Evolutionary conservation across 1,140 invertebrate genomes (phyloP).

Genomic region (Caenorhabditis brenneri): DNA sequence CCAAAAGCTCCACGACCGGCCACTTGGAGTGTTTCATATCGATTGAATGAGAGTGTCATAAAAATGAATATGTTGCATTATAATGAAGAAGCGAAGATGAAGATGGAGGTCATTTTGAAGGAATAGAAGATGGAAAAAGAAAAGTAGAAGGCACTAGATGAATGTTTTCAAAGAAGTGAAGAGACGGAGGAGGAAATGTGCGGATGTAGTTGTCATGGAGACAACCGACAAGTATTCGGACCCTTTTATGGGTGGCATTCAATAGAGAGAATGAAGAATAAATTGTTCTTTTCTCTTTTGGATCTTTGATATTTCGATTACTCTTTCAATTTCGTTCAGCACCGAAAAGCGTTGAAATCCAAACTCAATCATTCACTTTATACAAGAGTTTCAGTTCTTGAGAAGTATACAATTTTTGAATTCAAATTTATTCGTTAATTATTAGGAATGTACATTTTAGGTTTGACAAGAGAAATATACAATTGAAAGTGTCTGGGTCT

Average conservation of each 20-base stretch:
- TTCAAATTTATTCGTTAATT: neutral
- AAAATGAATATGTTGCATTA: no score
- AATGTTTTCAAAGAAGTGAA: neutral
- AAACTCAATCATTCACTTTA: no score
- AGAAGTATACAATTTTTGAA: no score
- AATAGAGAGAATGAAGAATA: no score
- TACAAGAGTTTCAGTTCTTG: no score
- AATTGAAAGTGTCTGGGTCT: neutral
- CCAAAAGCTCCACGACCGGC: constrained; percentile 42
- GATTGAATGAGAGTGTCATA: neutral
- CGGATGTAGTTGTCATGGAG: constrained; percentile 21
- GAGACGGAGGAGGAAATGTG: neutral
- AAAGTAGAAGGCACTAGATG: neutral
- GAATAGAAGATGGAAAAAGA: neutral
- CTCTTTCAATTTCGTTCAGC: no score
- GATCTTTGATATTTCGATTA: no score
- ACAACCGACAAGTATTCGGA: neutral
- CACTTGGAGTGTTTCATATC: constrained; percentile 22
- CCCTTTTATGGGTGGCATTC: no score
- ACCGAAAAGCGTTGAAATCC: no score
- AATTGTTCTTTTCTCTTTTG: no score
- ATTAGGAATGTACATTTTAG: neutral
- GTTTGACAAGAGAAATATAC: neutral
- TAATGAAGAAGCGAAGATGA: neutral
- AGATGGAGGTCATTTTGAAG: neutral